Evolutionary conservation across 2,113 vertebrate species (phyloP).

Genomic region (Turnix velox): DNA sequence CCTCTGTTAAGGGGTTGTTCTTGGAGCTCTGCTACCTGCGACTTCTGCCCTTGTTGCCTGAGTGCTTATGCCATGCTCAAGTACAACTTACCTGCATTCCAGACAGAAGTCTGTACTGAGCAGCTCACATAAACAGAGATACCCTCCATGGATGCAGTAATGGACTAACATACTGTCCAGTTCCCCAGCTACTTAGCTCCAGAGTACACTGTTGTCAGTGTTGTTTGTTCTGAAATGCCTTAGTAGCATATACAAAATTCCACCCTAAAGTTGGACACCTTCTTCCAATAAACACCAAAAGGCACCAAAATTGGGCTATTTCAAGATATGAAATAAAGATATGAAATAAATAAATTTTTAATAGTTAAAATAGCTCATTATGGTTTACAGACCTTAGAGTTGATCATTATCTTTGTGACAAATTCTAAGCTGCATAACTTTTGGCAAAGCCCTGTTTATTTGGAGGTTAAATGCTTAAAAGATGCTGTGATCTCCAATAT

Average conservation of each 20-base stretch:
- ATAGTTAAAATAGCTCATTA: not conserved
- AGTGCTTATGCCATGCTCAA: not conserved
- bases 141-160: not conserved
- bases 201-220: not conserved
- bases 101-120: not conserved
- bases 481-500: too few relatives aligned
- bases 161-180: not conserved
- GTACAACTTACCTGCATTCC: not conserved
- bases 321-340: too few relatives aligned
- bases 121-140: not conserved
- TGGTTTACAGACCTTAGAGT: not conserved
- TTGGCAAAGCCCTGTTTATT: not conserved
- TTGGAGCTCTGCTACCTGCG: not conserved
- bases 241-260: too few relatives aligned
- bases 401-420: not conserved
- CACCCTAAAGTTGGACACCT: not conserved
- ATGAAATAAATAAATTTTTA: not conserved
- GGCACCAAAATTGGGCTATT: not conserved
- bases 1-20: not conserved
- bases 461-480: not conserved
- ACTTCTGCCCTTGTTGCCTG: not conserved
- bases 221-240: not conserved
- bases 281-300: not conserved
- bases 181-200: fast-evolving
- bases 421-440: not conserved